Base-by-base conservation (phyloP, 1,140 invertebrate genomes). In the Micrasema longulum region DNA sequence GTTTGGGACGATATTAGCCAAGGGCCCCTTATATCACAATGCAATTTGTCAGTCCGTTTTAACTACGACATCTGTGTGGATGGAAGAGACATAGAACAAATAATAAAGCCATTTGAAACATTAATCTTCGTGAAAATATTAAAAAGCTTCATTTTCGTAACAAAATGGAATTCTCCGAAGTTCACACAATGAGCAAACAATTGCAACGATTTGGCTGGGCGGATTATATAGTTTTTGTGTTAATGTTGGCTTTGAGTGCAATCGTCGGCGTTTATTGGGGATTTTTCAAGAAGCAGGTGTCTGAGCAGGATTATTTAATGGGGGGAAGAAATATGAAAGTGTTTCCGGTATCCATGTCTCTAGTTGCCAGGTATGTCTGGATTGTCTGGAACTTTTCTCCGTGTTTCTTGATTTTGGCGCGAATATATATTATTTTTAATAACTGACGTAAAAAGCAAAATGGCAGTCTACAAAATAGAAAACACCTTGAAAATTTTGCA, bases 321-420 rank as follows among this genome's bases (percentile, higher is more conserved):
- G 93, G 92, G 0, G 92, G 92, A 2, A 87, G 91, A 73, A 90
- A 91, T 63, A 93, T 96, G 92, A 87, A 88, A 68, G 86, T 91
- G 1, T 85, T 93, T 76, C 92, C 93, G 0, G 89, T 94, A 35
- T 88, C 91, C 48, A 88, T 94, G 85, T 94, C 92, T 1, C 82
- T 95, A 4, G 88, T 93, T 60, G 92, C 93, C 18, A 91, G 90
- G 86, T 91, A 76, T 78, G 76, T 31, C 2, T 31, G 26, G n/a
- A n/a, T n/a, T n/a, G n/a, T n/a, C n/a, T n/a, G n/a, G n/a, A n/a
- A n/a, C n/a, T n/a, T n/a, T n/a, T n/a, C n/a, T n/a, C n/a, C n/a
- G n/a, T n/a, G n/a, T n/a, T n/a, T n/a, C n/a, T 6, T 48, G 18
- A 35, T 64, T 45, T 48, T 11, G 9, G 1, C 47, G n/a, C 14